phyloP scores from a whole-genome alignment of 2,888 invertebrate genomes.

The Athripsodes cinereus region DNA sequence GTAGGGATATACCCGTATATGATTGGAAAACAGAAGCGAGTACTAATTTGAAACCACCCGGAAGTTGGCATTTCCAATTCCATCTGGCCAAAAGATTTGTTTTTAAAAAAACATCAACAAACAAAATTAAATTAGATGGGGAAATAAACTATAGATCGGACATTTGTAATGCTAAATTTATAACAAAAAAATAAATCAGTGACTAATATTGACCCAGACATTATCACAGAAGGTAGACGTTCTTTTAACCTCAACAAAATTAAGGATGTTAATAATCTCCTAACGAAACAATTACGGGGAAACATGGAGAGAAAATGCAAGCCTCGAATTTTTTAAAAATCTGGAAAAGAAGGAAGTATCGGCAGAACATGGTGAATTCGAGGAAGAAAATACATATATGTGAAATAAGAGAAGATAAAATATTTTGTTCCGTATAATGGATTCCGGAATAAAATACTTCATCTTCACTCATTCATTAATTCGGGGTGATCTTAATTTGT shows the following conservation, averaged over 20 bases:
- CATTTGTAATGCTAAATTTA: neutral
- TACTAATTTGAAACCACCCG: slow-evolving; percentile 9
- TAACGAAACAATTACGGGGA: slow-evolving; percentile 13
- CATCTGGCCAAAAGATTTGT: slow-evolving; percentile 3
- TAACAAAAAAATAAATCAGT: slow-evolving; percentile 5
- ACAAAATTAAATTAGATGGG: neutral
- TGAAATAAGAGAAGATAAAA: too few species aligned
- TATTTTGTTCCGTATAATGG: too few species aligned
- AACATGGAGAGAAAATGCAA: slow-evolving; percentile 6
- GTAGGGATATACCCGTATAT: neutral
- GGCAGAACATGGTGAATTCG: too few species aligned
- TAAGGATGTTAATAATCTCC: slow-evolving; percentile 10
- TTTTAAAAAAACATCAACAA: slow-evolving; percentile 3
- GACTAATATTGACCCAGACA: slow-evolving; percentile 3
- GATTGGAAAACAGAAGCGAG: slow-evolving; percentile 7
- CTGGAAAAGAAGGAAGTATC: too few species aligned
- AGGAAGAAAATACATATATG: too few species aligned
- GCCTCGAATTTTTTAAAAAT: neutral
- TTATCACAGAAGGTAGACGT: neutral
- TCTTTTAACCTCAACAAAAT: slow-evolving; percentile 9
- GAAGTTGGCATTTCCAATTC: slow-evolving; percentile 14
- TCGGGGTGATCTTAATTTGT: too few species aligned
- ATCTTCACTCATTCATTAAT: too few species aligned
- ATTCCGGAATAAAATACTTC: too few species aligned
- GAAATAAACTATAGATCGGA: slow-evolving; percentile 6